A percentile compares a stretch with the other conserved stretches of the same genome.
These are phyloP conservation scores for Celastrina argiolus DNA, from an alignment of 2,888 invertebrate species.

Conservation along the genomic window DNA sequence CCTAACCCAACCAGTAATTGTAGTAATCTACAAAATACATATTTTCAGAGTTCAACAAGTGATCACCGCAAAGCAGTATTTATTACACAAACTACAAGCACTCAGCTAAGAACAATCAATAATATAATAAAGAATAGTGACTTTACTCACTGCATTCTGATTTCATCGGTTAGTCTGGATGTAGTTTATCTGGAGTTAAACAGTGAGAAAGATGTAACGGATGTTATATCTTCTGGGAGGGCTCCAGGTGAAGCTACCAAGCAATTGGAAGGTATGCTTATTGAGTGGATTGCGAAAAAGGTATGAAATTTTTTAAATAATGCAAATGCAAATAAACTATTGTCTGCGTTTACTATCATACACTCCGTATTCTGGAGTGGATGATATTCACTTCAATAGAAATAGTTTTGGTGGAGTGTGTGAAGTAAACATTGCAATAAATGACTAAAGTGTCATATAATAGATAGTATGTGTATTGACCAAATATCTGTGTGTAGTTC, in stretches of 20 bases:
- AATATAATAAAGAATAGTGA: conserved; percentile 79
- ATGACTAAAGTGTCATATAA: too few relatives aligned
- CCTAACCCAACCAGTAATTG: too few relatives aligned
- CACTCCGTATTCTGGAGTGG: too few relatives aligned
- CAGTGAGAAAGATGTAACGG: conserved; percentile 57
- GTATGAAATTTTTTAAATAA: too few relatives aligned
- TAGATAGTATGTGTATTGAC: too few relatives aligned
- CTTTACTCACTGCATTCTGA: conserved; percentile 79
- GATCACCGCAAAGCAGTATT: conserved; percentile 73
- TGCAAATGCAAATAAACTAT: too few relatives aligned
- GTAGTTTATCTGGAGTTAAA: conserved; percentile 71
- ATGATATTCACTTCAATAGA: too few relatives aligned
- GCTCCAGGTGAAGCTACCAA: conserved; percentile 54
- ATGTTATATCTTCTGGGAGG: conserved; percentile 52
- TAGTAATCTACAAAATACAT: too few relatives aligned
- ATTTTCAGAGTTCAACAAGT: conserved; percentile 51
- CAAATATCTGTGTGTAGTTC: too few relatives aligned
- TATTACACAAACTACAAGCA: conserved; percentile 73
- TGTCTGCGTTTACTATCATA: too few relatives aligned
- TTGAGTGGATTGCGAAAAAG: conserved; percentile 78
- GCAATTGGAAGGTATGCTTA: conserved; percentile 51
- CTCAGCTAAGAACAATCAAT: conserved; percentile 74
- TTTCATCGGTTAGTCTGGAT: conserved; percentile 77
- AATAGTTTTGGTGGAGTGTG: too few relatives aligned
- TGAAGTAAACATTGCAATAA: too few relatives aligned